Evolutionary conservation across 2,797 vertebrate genomes (phyloP), one percentile per base, ranked within the genome.

Genomic region (Phrynocephalus guinanensis): DNA sequence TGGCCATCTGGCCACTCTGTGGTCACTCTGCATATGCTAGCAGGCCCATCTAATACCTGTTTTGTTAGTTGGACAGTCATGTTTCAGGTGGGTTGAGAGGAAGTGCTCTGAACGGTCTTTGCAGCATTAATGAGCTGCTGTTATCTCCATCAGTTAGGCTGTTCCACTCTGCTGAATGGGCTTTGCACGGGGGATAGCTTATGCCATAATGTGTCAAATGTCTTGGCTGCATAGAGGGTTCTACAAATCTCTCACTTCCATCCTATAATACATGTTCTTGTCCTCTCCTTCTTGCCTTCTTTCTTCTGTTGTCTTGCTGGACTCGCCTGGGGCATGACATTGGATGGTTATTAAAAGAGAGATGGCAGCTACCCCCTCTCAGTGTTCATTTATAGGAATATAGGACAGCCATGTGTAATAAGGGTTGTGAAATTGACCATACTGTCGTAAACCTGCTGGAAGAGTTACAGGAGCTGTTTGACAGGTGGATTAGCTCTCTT

Each of bases 401-500:
- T 93, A 87, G 77, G 83, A 76, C 85, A 86, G 88, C 87, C 87
- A 87, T 88, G 75, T 85, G 85, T 86, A 63, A 66, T 68, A 50
- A 16, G 20, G 86, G 82, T 87, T 91, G 94, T 78, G 6, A 3
- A 33, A 87, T 80, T 24, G 79, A 88, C 66, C 75, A 1, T 68
- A 78, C 82, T 87, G 88, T 33, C 16, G 2, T 86, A 88, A 95
- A 91, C 6, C 10, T 10, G 30, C 87, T 92, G 91, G 91, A 92
- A 94, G 82, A 92, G 92, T 1, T 76, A 85, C 92, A 93, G 93
- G 30, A 85, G 16, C 76, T 1, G 70, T 85, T 83, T 88, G 93
- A 44, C 92, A 95, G 93, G 95, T 95, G 94, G 93, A 91, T 92
- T 81, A 50, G 88, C 75, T 90, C 86, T 83, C 66, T 77, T 48